These are phyloP conservation scores for Cheilosia vulpina DNA, from an alignment of 2,888 invertebrate species.

Conservation along the genomic window DNA sequence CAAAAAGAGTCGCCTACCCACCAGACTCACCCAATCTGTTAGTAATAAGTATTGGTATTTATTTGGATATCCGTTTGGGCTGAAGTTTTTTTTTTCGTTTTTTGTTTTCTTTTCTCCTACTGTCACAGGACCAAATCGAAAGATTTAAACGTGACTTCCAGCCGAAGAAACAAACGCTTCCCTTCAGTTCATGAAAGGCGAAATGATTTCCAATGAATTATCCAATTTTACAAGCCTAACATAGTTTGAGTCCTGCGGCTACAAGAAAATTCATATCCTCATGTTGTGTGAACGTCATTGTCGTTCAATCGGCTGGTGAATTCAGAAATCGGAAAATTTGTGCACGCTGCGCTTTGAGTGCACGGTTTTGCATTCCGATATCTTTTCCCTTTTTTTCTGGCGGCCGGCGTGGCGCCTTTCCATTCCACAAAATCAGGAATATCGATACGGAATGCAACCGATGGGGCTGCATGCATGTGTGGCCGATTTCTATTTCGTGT, in stretches of 20 bases:
- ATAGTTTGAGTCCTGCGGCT: background rate
- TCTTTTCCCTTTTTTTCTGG: conserved; percentile 9
- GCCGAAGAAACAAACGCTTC: background rate
- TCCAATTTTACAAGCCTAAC: conserved; percentile 8
- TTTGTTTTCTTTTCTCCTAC: background rate
- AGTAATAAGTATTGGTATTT: conserved; percentile 55
- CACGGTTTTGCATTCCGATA: conserved; percentile 45
- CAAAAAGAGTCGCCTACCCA: conserved; percentile 3
- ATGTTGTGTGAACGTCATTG: conserved; percentile 12
- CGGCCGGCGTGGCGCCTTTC: background rate
- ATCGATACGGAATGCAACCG: conserved; percentile 58
- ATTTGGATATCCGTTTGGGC: conserved; percentile 19
- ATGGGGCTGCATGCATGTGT: conserved; percentile 60
- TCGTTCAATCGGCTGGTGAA: conserved; percentile 33
- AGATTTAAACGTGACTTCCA: conserved; percentile 53
- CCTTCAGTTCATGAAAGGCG: conserved; percentile 14
- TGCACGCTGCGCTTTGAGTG: conserved; percentile 36
- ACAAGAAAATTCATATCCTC: conserved; percentile 42
- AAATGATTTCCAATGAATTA: conserved; percentile 23
- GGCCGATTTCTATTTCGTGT: background rate
- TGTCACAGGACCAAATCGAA: conserved; percentile 18
- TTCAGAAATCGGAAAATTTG: conserved; percentile 40
- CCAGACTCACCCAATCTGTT: conserved; percentile 26
- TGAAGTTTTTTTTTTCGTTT: too few species aligned
- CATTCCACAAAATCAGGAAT: conserved; percentile 41